Evolutionary conservation across 2,113 vertebrate species (phyloP).

Genomic region (Corythoichthys haematopterus): DNA sequence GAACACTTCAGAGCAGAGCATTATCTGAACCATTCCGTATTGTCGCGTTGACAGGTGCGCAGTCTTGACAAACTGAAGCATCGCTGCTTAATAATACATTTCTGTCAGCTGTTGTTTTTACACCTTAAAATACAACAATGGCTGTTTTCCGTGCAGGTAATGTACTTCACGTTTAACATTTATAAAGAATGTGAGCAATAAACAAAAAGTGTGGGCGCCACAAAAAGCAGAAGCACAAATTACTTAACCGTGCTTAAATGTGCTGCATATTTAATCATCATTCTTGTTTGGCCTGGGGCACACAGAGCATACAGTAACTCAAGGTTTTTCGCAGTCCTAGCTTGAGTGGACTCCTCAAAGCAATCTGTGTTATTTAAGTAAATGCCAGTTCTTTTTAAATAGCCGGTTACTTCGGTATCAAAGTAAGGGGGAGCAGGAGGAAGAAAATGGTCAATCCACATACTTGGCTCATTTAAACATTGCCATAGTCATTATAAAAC

Average conservation of each 20-base stretch:
- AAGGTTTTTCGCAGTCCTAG: constrained; percentile 12
- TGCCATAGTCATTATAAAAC: neutral
- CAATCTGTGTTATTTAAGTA: constrained; percentile 49
- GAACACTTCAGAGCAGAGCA: constrained; percentile 16
- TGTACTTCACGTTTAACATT: constrained; percentile 1
- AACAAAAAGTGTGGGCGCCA: constrained; percentile 29
- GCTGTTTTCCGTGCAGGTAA: neutral
- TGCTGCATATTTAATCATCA: constrained; percentile 48
- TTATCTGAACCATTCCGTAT: constrained; percentile 14
- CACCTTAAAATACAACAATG: neutral
- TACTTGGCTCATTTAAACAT: neutral
- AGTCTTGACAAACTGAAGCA: neutral
- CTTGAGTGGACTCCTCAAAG: constrained; percentile 45
- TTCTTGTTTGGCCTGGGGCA: constrained; percentile 45
- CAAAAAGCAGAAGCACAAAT: constrained; percentile 30
- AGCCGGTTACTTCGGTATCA: constrained; percentile 31
- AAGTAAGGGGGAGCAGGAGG: constrained; percentile 10
- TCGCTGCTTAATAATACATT: constrained; percentile 2
- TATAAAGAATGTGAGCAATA: constrained; percentile 18
- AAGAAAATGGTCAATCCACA: constrained; percentile 3
- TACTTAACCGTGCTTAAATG: constrained; percentile 28
- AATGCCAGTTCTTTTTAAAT: constrained; percentile 55
- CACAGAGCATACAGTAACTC: constrained; percentile 42
- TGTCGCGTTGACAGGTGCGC: constrained; percentile 13
- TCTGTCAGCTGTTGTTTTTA: neutral